Percentiles rank a stretch among this genome's conserved stretches.
Evolutionary conservation across 2,888 invertebrate genomes (phyloP).

Genomic region (Choreutis nemorana): DNA sequence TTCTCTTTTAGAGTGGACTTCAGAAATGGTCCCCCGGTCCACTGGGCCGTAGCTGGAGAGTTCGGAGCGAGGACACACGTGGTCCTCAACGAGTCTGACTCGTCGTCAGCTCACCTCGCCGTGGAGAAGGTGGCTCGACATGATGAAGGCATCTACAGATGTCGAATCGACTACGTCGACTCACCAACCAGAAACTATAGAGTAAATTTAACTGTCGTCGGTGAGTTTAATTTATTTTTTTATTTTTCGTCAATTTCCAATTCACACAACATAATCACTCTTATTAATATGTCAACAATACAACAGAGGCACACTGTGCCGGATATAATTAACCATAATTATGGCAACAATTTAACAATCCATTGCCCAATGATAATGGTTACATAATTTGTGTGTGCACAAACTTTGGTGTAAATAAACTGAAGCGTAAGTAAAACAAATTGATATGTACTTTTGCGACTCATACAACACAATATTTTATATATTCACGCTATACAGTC

Average conservation of each 20-base stretch:
- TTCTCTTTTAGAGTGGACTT: constrained; percentile 73
- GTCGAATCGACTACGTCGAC: constrained; percentile 88
- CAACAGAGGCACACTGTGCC: no score
- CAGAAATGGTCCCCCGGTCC: constrained; percentile 75
- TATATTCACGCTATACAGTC: not conserved
- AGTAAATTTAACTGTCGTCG: constrained; percentile 87
- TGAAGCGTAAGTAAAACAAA: not conserved
- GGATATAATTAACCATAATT: no score
- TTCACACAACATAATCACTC: no score
- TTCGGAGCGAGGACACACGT: constrained; percentile 80
- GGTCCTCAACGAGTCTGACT: constrained; percentile 73
- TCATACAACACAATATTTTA: not conserved
- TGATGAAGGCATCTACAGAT: constrained; percentile 87
- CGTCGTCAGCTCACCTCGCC: constrained; percentile 76
- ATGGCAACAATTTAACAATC: no score
- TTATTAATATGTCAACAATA: no score
- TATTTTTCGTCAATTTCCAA: not conserved
- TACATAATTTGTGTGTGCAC: not conserved
- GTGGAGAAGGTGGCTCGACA: constrained; percentile 74
- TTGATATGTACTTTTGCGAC: not conserved
- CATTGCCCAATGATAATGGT: no score
- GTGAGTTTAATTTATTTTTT: constrained; percentile 58
- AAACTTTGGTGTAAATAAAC: not conserved
- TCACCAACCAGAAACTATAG: constrained; percentile 88
- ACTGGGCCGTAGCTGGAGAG: constrained; percentile 81